A percentile compares a stretch with the other conserved stretches of the same genome.
Conservation (phyloP, 2,888 invertebrate genomes). For the Strigamia maritima region DNA sequence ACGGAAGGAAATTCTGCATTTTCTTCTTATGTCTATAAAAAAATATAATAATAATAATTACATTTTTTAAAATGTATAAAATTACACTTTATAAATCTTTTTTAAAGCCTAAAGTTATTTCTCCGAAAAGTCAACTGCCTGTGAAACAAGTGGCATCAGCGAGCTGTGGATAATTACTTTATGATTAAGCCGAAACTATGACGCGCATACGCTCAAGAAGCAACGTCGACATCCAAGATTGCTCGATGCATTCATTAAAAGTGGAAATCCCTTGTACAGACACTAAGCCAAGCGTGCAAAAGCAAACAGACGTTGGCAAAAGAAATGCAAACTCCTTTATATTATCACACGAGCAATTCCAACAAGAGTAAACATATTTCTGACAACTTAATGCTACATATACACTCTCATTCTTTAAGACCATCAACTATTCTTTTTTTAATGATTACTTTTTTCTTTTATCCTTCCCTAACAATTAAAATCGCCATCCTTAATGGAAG, state of each 20-base stretch:
- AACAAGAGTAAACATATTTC: constrained; percentile 13
- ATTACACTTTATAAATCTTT: not conserved
- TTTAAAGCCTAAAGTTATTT: not conserved
- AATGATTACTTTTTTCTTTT: not conserved
- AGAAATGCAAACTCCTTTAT: constrained; percentile 29
- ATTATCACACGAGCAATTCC: constrained; percentile 6
- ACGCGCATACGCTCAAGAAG: not conserved
- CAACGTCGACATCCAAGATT: constrained; percentile 13
- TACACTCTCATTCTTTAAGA: not conserved
- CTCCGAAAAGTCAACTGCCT: not conserved
- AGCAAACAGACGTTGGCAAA: constrained; percentile 29
- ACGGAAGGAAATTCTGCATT: constrained; percentile 46
- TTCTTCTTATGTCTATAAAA: constrained; percentile 45
- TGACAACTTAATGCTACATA: constrained; percentile 24
- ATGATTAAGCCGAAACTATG: constrained; percentile 17
- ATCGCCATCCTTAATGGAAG: not conserved
- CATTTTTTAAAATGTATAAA: not conserved
- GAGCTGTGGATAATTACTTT: constrained; percentile 29
- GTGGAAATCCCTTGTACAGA: constrained; percentile 24
- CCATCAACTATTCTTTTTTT: not conserved
- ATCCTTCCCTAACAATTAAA: not conserved
- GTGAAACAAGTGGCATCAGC: constrained; percentile 18
- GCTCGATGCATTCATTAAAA: constrained; percentile 21
- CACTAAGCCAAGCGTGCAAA: constrained; percentile 8
- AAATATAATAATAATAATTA: constrained; percentile 26